These are phyloP conservation scores for Hypena proboscidalis DNA, from an alignment of 2,888 invertebrate species.

Conservation along the genomic window DNA sequence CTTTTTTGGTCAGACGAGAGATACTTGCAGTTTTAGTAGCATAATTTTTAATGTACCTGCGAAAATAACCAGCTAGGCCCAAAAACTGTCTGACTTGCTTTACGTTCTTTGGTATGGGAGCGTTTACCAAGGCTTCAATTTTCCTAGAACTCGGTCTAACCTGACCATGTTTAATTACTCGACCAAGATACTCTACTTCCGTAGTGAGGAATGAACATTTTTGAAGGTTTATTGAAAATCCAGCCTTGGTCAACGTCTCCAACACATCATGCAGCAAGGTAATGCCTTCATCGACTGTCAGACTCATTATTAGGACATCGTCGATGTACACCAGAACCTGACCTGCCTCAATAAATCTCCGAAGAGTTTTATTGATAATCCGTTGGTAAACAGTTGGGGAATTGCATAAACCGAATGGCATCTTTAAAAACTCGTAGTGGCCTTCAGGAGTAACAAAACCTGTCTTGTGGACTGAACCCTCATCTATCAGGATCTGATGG, in stretches of 20 bases:
- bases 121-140: slow-evolving; percentile 25
- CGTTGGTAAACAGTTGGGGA: slow-evolving; percentile 6
- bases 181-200: no score
- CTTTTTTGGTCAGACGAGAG: slow-evolving; percentile 5
- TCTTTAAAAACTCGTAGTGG: slow-evolving; percentile 2
- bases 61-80: slow-evolving; percentile 24
- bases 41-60: slow-evolving; percentile 15
- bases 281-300: neutral
- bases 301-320: slow-evolving; percentile 1
- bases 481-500: neutral
- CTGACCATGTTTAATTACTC: no score
- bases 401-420: slow-evolving; percentile 7
- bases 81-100: slow-evolving; percentile 35
- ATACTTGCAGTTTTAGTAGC: slow-evolving; percentile 17
- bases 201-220: slow-evolving; percentile 24
- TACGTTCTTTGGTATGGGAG: slow-evolving; percentile 28
- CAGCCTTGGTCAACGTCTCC: slow-evolving; percentile 12
- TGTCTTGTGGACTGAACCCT: neutral
- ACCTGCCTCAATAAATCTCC: neutral
- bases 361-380: neutral
- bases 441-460: no score
- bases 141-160: slow-evolving; percentile 13
- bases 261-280: neutral
- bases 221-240: slow-evolving; percentile 34
- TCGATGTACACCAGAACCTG: neutral